A percentile compares a stretch with the other conserved stretches of the same genome.
phyloP scores from a whole-genome alignment of 1,140 invertebrate genomes.

The Bradysia coprophila region DNA sequence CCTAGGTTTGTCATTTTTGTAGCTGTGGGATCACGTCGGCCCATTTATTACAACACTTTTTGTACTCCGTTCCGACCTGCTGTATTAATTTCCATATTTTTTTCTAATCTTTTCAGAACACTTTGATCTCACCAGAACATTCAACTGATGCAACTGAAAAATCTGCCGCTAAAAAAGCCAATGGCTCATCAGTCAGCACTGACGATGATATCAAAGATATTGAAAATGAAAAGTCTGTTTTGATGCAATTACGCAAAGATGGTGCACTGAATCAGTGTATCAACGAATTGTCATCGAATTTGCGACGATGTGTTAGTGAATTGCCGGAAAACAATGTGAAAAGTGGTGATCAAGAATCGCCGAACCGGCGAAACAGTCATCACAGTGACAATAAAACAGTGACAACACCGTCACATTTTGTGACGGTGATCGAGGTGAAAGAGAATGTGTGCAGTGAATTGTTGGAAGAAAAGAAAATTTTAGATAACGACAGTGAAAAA shows the following conservation, averaged over 20 bases:
- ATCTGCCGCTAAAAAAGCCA: background rate
- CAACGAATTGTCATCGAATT: slow-evolving; percentile 38
- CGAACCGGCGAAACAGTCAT: slow-evolving; percentile 11
- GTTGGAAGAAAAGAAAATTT: slow-evolving; percentile 20
- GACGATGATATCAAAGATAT: slow-evolving; percentile 16
- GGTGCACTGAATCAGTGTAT: slow-evolving; percentile 31
- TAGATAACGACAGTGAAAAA: no score
- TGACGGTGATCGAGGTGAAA: slow-evolving; percentile 78
- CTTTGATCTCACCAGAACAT: no score
- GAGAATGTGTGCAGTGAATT: slow-evolving; percentile 25
- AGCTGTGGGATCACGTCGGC: no score
- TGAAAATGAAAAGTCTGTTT: slow-evolving; percentile 19
- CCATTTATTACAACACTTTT: no score
- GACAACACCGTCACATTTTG: slow-evolving; percentile 51
- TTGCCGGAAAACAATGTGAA: background rate
- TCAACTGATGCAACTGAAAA: no score
- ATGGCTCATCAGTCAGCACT: background rate
- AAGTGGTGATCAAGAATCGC: slow-evolving; percentile 5
- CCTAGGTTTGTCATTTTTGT: no score
- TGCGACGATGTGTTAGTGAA: slow-evolving; percentile 9
- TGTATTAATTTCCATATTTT: no score
- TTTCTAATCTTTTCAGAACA: no score
- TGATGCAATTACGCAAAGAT: slow-evolving; percentile 8
- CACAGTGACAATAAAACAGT: slow-evolving; percentile 8
- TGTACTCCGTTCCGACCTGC: no score